Conservation (phyloP, 2,888 invertebrate genomes). For the Agriopis marginaria region DNA sequence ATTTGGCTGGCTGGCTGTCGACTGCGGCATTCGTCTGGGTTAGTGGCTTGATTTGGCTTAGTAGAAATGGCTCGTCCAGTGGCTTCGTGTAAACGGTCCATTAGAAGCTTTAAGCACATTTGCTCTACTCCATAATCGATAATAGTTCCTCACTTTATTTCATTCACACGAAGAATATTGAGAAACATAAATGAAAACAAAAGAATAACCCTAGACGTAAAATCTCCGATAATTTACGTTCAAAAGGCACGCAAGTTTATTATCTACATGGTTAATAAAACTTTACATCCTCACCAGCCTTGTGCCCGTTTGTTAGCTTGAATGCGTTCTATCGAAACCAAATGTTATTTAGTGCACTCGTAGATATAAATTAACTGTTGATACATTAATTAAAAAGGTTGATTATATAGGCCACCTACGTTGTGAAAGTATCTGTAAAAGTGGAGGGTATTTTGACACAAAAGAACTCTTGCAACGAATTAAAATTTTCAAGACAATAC, state of each 20-base stretch:
- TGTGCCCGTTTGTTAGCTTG: constrained; percentile 35
- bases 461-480: not conserved
- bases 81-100: too few species aligned
- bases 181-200: not conserved
- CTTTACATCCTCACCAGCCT: constrained; percentile 40
- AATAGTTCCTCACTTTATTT: too few species aligned
- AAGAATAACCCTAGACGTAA: not conserved
- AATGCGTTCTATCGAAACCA: constrained; percentile 25
- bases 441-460: not conserved
- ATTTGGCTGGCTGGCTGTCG: too few species aligned
- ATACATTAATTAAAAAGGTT: constrained; percentile 25
- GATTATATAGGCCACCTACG: constrained; percentile 26
- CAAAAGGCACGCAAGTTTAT: constrained; percentile 36
- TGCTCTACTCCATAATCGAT: too few species aligned
- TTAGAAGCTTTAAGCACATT: too few species aligned
- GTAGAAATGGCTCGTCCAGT: too few species aligned
- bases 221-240: constrained; percentile 33
- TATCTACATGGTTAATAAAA: constrained; percentile 38
- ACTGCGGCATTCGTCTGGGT: too few species aligned
- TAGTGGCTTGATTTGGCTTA: too few species aligned
- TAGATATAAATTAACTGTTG: constrained; percentile 33
- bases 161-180: too few species aligned
- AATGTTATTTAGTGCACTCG: constrained; percentile 35
- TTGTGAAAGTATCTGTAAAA: constrained; percentile 9
- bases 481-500: not conserved